phyloP scores from a whole-genome alignment of 2,113 vertebrate species.

The Irena cyanogastra region DNA sequence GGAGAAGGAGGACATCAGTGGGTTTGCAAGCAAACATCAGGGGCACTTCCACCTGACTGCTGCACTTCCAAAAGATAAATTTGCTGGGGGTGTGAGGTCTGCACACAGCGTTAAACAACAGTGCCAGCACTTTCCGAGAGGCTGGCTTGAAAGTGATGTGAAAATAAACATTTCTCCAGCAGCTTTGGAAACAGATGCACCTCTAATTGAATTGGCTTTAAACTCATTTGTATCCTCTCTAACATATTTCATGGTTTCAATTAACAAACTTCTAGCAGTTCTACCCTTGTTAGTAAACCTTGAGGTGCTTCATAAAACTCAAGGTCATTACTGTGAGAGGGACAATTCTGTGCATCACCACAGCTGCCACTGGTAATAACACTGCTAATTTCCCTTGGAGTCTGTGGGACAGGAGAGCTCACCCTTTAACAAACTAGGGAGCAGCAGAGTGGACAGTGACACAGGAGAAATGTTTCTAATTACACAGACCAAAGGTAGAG shows the following conservation, averaged over 20 bases:
- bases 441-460: neutral
- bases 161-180: slow-evolving; percentile 36
- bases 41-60: neutral
- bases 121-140: slow-evolving; percentile 8
- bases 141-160: neutral
- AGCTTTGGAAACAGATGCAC: slow-evolving; percentile 54
- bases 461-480: slow-evolving; percentile 35
- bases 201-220: slow-evolving; percentile 64
- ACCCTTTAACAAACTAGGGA: neutral
- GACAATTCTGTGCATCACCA: neutral
- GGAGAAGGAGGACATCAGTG: neutral
- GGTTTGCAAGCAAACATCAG: neutral
- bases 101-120: neutral
- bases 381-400: slow-evolving; percentile 21
- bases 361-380: neutral
- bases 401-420: neutral
- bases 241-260: slow-evolving; percentile 64
- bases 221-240: slow-evolving; percentile 52
- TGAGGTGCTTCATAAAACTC: slow-evolving; percentile 48
- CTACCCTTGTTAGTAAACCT: slow-evolving; percentile 43
- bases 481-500: neutral
- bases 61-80: slow-evolving; percentile 9
- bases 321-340: slow-evolving; percentile 42
- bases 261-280: slow-evolving; percentile 53
- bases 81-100: neutral